phyloP scores from a whole-genome alignment of 2,888 invertebrate genomes.

The Pharmacophagus antenor region DNA sequence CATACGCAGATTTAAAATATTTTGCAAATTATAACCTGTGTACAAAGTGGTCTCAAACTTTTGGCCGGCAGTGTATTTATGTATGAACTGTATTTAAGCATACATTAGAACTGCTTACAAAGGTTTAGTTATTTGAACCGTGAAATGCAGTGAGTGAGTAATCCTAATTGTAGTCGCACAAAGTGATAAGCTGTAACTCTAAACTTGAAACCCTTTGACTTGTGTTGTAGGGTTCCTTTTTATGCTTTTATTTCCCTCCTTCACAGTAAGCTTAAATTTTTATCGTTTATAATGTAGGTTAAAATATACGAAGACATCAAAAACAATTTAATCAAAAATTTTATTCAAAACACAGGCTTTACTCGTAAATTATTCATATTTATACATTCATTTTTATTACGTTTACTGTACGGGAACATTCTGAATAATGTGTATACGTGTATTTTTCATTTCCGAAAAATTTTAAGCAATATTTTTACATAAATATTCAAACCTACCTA shows the following conservation, averaged over 20 bases:
- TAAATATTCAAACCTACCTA: too few relatives aligned
- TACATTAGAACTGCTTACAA: slow-evolving; percentile 27
- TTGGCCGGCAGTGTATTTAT: too few relatives aligned
- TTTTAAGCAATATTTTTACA: too few relatives aligned
- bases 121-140: slow-evolving; percentile 48
- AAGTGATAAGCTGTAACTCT: slow-evolving; percentile 60
- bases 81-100: slow-evolving; percentile 10
- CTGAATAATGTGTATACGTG: too few relatives aligned
- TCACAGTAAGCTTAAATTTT: neutral
- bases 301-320: neutral
- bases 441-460: too few relatives aligned
- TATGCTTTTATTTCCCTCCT: neutral
- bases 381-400: too few relatives aligned
- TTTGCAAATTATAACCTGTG: too few relatives aligned
- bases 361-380: too few relatives aligned
- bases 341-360: too few relatives aligned
- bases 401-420: too few relatives aligned
- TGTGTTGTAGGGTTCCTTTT: slow-evolving; percentile 6
- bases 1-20: too few relatives aligned
- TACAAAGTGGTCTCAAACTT: too few relatives aligned
- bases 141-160: slow-evolving; percentile 60
- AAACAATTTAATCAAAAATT: neutral
- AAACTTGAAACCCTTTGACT: slow-evolving; percentile 34
- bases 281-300: neutral
- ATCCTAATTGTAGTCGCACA: slow-evolving; percentile 50